phyloP scores from a whole-genome alignment of 2,888 invertebrate species.

The Mythimna vitellina region DNA sequence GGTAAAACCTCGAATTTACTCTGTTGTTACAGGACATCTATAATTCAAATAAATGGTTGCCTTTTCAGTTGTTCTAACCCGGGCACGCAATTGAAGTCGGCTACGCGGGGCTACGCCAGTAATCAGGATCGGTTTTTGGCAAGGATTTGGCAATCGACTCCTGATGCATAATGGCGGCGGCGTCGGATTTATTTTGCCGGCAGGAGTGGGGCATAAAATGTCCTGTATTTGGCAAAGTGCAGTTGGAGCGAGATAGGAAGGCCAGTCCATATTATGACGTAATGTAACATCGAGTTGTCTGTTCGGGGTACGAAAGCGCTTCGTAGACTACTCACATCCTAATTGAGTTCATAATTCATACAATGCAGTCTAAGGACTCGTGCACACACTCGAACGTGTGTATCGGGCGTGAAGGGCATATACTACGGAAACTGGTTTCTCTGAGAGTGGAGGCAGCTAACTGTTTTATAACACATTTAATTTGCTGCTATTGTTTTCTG shows the following conservation, averaged over 20 bases:
- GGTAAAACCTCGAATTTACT: slow-evolving; percentile 2
- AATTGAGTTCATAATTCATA: slow-evolving; percentile 55
- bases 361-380: slow-evolving; percentile 57
- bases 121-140: slow-evolving; percentile 35
- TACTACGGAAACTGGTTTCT: slow-evolving; percentile 65
- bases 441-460: slow-evolving; percentile 57
- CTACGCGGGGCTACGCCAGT: not conserved
- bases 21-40: slow-evolving; percentile 3
- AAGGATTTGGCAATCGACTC: slow-evolving; percentile 2
- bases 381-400: slow-evolving; percentile 50
- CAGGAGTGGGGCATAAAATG: not conserved
- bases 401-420: slow-evolving; percentile 67
- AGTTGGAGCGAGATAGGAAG: not conserved
- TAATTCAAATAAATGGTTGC: not conserved
- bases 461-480: slow-evolving; percentile 63
- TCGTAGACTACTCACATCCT: slow-evolving; percentile 41
- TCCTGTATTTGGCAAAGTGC: not conserved
- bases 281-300: not conserved
- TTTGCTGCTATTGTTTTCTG: slow-evolving; percentile 58
- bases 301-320: slow-evolving; percentile 5
- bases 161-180: not conserved
- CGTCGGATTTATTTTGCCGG: not conserved
- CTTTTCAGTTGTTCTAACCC: slow-evolving; percentile 21
- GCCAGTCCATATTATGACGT: not conserved
- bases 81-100: not conserved